Evolutionary conservation across 2,797 vertebrate species (phyloP).

Genomic region (Knipowitschia caucasica): DNA sequence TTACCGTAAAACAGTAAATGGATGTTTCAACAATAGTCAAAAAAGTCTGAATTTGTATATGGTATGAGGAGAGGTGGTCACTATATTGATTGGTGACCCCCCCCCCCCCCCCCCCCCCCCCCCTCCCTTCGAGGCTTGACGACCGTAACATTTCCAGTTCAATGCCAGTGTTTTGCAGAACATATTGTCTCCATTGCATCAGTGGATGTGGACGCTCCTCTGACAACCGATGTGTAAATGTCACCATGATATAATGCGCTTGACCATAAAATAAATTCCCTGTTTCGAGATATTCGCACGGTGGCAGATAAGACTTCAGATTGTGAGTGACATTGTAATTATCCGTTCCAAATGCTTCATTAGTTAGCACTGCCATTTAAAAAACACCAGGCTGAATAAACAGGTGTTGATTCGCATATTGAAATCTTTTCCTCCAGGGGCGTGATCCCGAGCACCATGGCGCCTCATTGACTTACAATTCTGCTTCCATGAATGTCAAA

Average conservation of each 20-base stretch:
- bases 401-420: slow-evolving; percentile 4
- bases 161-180: neutral
- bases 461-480: slow-evolving; percentile 41
- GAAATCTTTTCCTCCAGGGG: slow-evolving; percentile 19
- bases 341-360: neutral
- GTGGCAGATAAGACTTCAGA: neutral
- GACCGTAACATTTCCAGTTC: neutral
- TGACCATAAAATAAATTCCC: neutral
- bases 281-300: neutral
- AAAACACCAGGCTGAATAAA: slow-evolving; percentile 9
- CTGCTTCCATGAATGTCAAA: slow-evolving; percentile 38
- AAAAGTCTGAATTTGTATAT: too few relatives aligned
- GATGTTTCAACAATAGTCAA: too few relatives aligned
- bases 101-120: too few relatives aligned
- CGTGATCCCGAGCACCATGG: slow-evolving; percentile 20
- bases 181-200: neutral
- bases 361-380: slow-evolving; percentile 1
- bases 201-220: neutral
- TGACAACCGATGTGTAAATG: neutral
- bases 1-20: too few relatives aligned
- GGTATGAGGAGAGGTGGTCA: too few relatives aligned
- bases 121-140: neutral
- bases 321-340: slow-evolving; percentile 7
- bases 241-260: neutral
- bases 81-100: too few relatives aligned